phyloP scores from a whole-genome alignment of 2,888 invertebrate species.

The Tholera decimalis region DNA sequence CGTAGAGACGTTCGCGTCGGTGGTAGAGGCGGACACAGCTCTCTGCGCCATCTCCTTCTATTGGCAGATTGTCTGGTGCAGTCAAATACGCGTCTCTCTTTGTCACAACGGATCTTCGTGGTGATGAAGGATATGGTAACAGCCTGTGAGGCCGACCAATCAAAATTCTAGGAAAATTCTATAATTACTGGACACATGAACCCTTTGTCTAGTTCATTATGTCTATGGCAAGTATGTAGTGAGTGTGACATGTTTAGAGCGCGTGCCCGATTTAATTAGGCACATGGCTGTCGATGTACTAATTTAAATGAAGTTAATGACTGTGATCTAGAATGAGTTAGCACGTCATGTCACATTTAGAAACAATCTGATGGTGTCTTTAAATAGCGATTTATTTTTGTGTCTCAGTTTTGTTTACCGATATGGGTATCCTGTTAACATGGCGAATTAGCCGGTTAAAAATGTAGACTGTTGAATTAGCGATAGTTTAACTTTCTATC shows the following conservation, averaged over 20 bases:
- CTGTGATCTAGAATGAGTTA: constrained; percentile 38
- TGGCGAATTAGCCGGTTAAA: too few relatives aligned
- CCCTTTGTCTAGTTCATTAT: neutral
- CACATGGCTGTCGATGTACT: constrained; percentile 47
- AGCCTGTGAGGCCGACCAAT: neutral
- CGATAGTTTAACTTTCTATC: too few relatives aligned
- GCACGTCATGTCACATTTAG: constrained; percentile 1
- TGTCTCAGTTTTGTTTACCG: too few relatives aligned
- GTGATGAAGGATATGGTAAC: neutral
- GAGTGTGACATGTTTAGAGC: constrained; percentile 34
- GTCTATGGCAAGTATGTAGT: constrained; percentile 6
- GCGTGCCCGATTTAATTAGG: constrained; percentile 35
- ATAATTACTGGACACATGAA: too few relatives aligned
- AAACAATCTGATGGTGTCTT: constrained; percentile 2
- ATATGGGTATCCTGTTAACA: too few relatives aligned
- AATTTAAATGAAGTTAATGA: constrained; percentile 42
- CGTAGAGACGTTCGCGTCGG: too few relatives aligned
- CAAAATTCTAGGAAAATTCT: neutral
- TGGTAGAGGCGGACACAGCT: too few relatives aligned
- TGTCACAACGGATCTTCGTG: too few relatives aligned
- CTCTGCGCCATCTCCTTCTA: too few relatives aligned
- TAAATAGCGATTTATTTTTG: constrained; percentile 6
- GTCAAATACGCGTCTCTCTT: too few relatives aligned
- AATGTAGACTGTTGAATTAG: too few relatives aligned
- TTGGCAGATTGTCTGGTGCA: too few relatives aligned